Conservation (phyloP, 2,113 vertebrate species). For the Opisthocomus hoazin region DNA sequence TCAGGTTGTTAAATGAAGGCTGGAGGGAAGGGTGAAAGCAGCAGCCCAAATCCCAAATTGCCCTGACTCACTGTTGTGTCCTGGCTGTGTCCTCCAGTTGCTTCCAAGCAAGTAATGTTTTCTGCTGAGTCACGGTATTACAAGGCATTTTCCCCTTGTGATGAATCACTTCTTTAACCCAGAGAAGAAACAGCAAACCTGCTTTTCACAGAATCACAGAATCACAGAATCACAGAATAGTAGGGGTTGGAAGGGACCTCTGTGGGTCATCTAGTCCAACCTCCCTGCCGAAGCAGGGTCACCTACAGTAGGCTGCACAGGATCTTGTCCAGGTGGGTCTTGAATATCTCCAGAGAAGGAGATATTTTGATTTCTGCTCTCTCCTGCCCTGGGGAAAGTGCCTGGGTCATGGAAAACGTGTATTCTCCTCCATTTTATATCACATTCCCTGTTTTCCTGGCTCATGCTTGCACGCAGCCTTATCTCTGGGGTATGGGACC, state of each 20-base stretch:
- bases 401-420: neutral
- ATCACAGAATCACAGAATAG: no score
- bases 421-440: neutral
- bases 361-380: neutral
- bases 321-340: no score
- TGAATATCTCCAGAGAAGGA: no score
- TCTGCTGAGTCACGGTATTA: constrained; percentile 44
- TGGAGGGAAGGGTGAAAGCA: neutral
- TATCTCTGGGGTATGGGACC: neutral
- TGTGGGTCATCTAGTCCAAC: no score
- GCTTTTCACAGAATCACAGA: no score
- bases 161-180: neutral
- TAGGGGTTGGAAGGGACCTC: no score
- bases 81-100: neutral
- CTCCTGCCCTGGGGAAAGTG: neutral
- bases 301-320: no score
- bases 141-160: neutral
- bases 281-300: no score
- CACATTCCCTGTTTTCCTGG: neutral
- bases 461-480: neutral
- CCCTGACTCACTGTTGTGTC: neutral
- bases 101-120: neutral
- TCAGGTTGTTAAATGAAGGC: neutral
- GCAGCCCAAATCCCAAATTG: neutral
- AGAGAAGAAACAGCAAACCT: neutral